phyloP scores from a whole-genome alignment of 1,140 invertebrate genomes.

The Cotesia typhae region DNA sequence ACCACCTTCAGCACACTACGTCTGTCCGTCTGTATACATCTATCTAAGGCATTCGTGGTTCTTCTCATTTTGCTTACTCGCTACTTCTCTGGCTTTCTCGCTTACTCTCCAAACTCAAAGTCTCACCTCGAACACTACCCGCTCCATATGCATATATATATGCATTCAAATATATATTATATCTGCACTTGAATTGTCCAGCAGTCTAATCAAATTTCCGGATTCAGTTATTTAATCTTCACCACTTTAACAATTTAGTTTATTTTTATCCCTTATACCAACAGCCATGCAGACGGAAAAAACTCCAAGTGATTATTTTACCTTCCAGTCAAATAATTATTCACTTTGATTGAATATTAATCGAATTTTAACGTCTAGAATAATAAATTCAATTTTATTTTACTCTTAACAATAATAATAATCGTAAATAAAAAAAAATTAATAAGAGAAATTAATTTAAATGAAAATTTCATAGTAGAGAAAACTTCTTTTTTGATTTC shows the following conservation, averaged over 20 bases:
- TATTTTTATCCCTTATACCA: conserved; percentile 23
- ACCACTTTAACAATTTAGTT: conserved; percentile 16
- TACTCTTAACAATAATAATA: conserved; percentile 7
- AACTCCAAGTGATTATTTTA: background rate
- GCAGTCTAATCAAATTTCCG: conserved; percentile 7
- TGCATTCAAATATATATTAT: too few relatives aligned
- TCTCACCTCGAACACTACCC: conserved; percentile 10
- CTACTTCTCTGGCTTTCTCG: conserved; percentile 17
- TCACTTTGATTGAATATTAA: too few relatives aligned
- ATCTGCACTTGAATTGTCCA: background rate
- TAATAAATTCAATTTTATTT: too few relatives aligned
- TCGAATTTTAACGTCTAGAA: too few relatives aligned
- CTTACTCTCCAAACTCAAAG: conserved; percentile 5
- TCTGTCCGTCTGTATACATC: conserved; percentile 30
- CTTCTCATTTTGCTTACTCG: conserved; percentile 12
- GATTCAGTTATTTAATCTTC: conserved; percentile 21
- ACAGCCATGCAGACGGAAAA: conserved; percentile 2
- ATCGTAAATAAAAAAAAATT: background rate
- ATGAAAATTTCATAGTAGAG: background rate
- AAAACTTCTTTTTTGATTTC: conserved; percentile 18
- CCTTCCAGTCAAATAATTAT: too few relatives aligned
- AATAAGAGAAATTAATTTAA: too few relatives aligned
- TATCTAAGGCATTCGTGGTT: conserved; percentile 14
- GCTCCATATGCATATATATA: background rate
- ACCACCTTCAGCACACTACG: conserved; percentile 49